Evolutionary conservation across 2,113 vertebrate genomes (phyloP).

Genomic region (Paralichthys olivaceus): DNA sequence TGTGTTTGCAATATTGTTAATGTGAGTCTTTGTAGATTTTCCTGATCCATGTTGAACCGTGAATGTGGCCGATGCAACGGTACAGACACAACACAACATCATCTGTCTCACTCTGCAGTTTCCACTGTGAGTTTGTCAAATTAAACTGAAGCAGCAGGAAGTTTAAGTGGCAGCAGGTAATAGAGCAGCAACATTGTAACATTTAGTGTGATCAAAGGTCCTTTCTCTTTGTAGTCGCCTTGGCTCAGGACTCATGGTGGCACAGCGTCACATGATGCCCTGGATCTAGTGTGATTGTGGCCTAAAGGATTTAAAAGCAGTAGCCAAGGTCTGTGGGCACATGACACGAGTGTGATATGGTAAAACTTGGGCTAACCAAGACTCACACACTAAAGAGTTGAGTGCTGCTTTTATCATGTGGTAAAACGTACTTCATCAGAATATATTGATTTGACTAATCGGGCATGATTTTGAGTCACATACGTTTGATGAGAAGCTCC

Average conservation of each 20-base stretch:
- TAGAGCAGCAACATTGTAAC: slow-evolving; percentile 16
- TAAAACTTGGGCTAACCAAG: slow-evolving; percentile 32
- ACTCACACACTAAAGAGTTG: neutral
- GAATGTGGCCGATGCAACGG: neutral
- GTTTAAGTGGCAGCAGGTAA: slow-evolving; percentile 36
- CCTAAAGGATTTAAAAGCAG: slow-evolving; percentile 42
- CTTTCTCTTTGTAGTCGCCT: slow-evolving; percentile 19
- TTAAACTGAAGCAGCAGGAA: slow-evolving; percentile 2
- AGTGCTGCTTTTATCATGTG: slow-evolving; percentile 40
- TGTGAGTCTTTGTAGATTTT: neutral
- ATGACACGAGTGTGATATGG: slow-evolving; percentile 33
- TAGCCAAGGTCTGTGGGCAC: slow-evolving; percentile 61
- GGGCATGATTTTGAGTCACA: slow-evolving; percentile 19
- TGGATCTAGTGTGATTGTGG: slow-evolving; percentile 25
- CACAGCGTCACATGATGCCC: slow-evolving; percentile 42
- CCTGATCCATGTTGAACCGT: neutral
- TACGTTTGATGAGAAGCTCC: slow-evolving; percentile 12
- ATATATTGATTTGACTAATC: slow-evolving; percentile 34
- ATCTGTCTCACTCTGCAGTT: neutral
- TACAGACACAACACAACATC: neutral
- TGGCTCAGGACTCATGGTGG: slow-evolving; percentile 52
- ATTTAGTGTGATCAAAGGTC: slow-evolving; percentile 58
- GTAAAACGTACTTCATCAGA: slow-evolving; percentile 12
- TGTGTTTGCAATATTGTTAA: slow-evolving; percentile 13
- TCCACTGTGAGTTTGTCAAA: neutral